These are phyloP conservation scores for Drosophila azteca DNA, from an alignment of 1,140 invertebrate genomes.

Conservation along the genomic window DNA sequence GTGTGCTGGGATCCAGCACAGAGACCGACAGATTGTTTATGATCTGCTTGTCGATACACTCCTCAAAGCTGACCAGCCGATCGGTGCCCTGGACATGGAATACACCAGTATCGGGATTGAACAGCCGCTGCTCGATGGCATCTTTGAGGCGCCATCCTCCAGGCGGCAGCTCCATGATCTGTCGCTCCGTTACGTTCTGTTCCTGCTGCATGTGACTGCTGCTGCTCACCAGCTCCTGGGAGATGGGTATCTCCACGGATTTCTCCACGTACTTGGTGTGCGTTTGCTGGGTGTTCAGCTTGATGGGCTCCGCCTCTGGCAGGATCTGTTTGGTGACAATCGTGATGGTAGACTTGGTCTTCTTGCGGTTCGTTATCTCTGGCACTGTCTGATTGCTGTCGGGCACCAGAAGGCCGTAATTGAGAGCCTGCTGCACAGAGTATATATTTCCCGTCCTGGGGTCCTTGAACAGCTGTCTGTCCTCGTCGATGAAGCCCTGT, in stretches of 20 bases:
- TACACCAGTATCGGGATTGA: slow-evolving; percentile 91
- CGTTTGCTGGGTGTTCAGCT: slow-evolving; percentile 84
- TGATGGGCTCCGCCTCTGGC: slow-evolving; percentile 77
- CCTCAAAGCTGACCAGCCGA: slow-evolving; percentile 92
- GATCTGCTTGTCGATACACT: slow-evolving; percentile 93
- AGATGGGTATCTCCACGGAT: slow-evolving; percentile 72
- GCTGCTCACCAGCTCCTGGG: slow-evolving; percentile 82
- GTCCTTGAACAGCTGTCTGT: slow-evolving; percentile 91
- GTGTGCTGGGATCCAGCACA: slow-evolving; percentile 88
- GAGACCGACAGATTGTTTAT: slow-evolving; percentile 92
- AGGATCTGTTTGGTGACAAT: slow-evolving; percentile 82
- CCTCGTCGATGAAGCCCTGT: slow-evolving; percentile 92
- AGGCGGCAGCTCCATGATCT: slow-evolving; percentile 89
- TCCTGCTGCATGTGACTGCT: slow-evolving; percentile 59
- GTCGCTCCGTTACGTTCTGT: slow-evolving; percentile 72
- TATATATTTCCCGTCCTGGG: slow-evolving; percentile 90
- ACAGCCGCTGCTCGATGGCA: slow-evolving; percentile 90
- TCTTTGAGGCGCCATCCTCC: slow-evolving; percentile 92
- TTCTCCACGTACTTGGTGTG: slow-evolving; percentile 78
- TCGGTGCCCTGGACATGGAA: slow-evolving; percentile 95
- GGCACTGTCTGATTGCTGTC: slow-evolving; percentile 84
- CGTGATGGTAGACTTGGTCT: slow-evolving; percentile 83
- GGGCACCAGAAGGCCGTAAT: slow-evolving; percentile 87
- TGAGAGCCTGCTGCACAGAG: slow-evolving; percentile 92
- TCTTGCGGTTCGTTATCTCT: slow-evolving; percentile 80